These are phyloP conservation scores for Cetoscarus ocellatus DNA, from an alignment of 2,797 vertebrate genomes.

Conservation along the genomic window DNA sequence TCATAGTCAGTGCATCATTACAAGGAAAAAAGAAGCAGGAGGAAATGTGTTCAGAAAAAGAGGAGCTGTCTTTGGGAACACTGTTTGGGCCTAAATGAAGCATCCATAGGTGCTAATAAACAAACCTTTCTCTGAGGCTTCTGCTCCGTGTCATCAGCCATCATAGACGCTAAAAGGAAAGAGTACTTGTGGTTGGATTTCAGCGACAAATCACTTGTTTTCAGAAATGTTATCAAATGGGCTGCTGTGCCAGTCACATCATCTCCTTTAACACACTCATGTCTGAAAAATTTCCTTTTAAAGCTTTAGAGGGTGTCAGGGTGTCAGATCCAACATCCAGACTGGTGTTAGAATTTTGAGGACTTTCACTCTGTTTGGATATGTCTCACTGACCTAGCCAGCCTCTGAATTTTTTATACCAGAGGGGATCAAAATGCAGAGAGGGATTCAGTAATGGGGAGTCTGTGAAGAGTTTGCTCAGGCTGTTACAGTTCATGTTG, in stretches of 20 bases:
- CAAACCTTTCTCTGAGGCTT: no score
- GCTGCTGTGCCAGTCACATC: background rate
- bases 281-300: background rate
- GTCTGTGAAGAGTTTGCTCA: constrained; percentile 18
- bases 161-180: background rate
- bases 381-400: background rate
- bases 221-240: background rate
- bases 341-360: background rate
- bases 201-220: no score
- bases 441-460: constrained; percentile 12
- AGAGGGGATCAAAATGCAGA: constrained; percentile 8
- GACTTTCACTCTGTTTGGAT: background rate
- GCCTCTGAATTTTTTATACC: constrained; percentile 6
- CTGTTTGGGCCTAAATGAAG: no score
- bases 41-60: no score
- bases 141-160: no score
- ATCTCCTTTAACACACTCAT: background rate
- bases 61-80: no score
- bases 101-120: no score
- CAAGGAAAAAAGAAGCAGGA: no score
- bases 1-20: no score
- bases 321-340: background rate
- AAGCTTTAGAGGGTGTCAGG: background rate
- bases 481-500: constrained; percentile 25
- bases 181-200: no score